Evolutionary conservation across 1,140 invertebrate genomes (phyloP).

Genomic region (Leptinotarsa undecemlineata): DNA sequence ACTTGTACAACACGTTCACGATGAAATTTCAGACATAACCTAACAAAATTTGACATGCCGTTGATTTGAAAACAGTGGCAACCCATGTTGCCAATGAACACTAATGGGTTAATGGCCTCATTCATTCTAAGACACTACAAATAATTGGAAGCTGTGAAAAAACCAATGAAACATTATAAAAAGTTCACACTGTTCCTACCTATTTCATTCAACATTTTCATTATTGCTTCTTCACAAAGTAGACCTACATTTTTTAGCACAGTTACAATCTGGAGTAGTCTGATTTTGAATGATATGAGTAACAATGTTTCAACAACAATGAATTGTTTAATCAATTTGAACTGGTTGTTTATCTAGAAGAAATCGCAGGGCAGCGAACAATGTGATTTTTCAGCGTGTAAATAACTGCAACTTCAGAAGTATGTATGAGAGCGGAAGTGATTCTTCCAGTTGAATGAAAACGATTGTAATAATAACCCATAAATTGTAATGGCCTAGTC

Average conservation of each 20-base stretch:
- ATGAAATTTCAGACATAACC: too few species aligned
- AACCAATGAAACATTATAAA: too few species aligned
- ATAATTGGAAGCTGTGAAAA: too few species aligned
- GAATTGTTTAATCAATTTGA: not conserved
- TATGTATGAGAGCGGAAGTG: not conserved
- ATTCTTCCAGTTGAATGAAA: not conserved
- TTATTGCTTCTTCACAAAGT: not conserved
- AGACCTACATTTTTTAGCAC: not conserved
- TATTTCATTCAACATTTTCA: too few species aligned
- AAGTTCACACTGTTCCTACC: too few species aligned
- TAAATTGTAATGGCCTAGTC: not conserved
- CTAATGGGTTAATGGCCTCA: too few species aligned
- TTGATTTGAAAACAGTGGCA: too few species aligned
- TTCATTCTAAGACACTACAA: too few species aligned
- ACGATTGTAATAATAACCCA: not conserved
- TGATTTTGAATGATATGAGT: not conserved
- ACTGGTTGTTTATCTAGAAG: not conserved
- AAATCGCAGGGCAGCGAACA: not conserved
- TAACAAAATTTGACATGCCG: too few species aligned
- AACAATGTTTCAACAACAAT: not conserved
- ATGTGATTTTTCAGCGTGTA: not conserved
- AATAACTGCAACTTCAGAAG: not conserved
- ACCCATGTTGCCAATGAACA: too few species aligned
- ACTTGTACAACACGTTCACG: too few species aligned
- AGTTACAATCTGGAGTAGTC: not conserved